Evolutionary conservation across 2,797 vertebrate genomes (phyloP).

Genomic region (Hipposideros larvatus): DNA sequence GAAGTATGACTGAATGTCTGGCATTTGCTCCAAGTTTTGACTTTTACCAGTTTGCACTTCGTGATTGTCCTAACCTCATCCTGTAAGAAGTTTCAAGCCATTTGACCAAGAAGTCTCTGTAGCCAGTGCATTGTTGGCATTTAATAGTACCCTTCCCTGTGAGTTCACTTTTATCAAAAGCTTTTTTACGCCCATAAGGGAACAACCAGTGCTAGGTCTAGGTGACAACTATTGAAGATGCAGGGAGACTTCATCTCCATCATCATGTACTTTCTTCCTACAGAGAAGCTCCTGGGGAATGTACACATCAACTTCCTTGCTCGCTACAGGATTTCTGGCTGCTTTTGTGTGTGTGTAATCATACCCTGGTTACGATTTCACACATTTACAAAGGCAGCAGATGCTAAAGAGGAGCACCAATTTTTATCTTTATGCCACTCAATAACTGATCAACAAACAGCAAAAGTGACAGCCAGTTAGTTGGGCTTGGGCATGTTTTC

Average conservation of each 20-base stretch:
- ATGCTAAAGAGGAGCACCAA: neutral
- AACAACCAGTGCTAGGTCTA: neutral
- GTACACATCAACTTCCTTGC: neutral
- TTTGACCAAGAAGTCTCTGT: constrained; percentile 44
- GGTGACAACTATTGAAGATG: neutral
- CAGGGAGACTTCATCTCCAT: neutral
- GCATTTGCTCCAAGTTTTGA: constrained; percentile 28
- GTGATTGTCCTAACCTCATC: constrained; percentile 25
- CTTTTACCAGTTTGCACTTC: constrained; percentile 2
- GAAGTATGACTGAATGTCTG: constrained; percentile 31
- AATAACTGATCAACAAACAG: neutral
- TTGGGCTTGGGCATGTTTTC: neutral
- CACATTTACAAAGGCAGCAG: constrained; percentile 31
- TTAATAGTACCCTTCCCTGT: constrained; percentile 22
- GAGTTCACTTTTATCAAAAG: constrained; percentile 40
- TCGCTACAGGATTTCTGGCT: neutral
- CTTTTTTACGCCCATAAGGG: neutral
- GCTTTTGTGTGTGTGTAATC: neutral
- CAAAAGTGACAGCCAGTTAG: neutral
- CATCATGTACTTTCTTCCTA: neutral
- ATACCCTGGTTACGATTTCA: neutral
- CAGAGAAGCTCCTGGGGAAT: neutral
- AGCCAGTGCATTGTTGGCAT: neutral
- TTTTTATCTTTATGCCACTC: neutral
- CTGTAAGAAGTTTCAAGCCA: constrained; percentile 13